Percentiles rank a stretch among this genome's conserved stretches.
Evolutionary conservation across 1,140 invertebrate genomes (phyloP).

Genomic region (Bombus picipes): DNA sequence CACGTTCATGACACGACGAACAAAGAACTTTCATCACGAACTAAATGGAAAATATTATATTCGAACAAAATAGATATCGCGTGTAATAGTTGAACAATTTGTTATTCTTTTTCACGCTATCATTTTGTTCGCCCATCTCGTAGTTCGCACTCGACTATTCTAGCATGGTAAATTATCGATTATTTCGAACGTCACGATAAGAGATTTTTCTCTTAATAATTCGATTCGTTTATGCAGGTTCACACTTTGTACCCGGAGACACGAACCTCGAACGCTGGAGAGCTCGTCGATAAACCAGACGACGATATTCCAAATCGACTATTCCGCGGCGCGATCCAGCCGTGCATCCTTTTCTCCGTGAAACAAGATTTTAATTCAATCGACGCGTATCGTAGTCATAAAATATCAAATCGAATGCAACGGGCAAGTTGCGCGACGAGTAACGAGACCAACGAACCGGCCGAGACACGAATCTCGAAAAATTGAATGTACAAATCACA

Average conservation of each 20-base stretch:
- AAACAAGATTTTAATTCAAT: conserved; percentile 41
- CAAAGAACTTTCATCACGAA: neutral
- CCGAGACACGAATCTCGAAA: neutral
- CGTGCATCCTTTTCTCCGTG: neutral
- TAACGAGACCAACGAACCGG: neutral
- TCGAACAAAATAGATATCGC: neutral
- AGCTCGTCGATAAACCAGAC: too few species aligned
- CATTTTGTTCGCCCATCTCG: too few species aligned
- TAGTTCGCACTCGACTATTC: neutral
- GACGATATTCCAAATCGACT: neutral
- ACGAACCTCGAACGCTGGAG: too few species aligned
- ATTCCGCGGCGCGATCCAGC: neutral
- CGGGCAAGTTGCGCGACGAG: neutral
- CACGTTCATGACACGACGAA: neutral
- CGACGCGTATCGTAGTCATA: neutral
- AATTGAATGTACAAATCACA: neutral
- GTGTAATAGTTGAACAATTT: neutral
- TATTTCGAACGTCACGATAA: neutral
- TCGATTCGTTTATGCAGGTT: too few species aligned
- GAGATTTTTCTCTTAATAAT: too few species aligned
- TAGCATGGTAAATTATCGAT: neutral
- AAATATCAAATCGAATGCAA: conserved; percentile 14
- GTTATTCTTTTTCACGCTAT: neutral
- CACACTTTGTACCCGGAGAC: too few species aligned
- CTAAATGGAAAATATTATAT: neutral